Evolutionary conservation across 2,888 invertebrate species (phyloP), one percentile per base, ranked within the genome.

Genomic region (Morpho achilles): DNA sequence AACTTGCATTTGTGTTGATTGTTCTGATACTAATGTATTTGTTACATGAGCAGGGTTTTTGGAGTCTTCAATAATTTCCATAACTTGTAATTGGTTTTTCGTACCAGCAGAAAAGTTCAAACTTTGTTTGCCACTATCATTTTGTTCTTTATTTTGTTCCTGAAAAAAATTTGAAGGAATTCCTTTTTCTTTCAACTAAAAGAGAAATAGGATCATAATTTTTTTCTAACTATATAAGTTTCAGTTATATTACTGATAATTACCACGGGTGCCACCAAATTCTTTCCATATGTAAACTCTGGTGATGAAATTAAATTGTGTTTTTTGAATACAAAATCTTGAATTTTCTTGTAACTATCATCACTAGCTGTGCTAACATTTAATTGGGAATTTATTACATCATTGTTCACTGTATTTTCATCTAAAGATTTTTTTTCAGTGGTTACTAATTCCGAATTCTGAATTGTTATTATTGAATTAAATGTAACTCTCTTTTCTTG

Each of bases 221-320:
- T 32, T 32, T 32, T 32, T 32, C 32, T 32, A 32, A 5, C 32
- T 32, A 3, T 16, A 16, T 16, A 16, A 16, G 2, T 32, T 32
- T 32, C 3, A 32, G 5, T 32, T 32, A 32, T 32, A 32, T 5
- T 32, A 5, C 3, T 5, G 32, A n/a, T 45, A 47, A 22, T 23
- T 63, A 63, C 63, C 75, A 79, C 79, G 69, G 70, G 70, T 60
- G 70, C 69, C 53, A 73, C 59, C 3, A 67, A 60, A 53, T 81
- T 82, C 63, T 82, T 87, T 8, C 76, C 69, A 67, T 87, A 89
- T 10, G 80, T 76, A 74, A 88, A 88, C 65, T 81, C 76, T 5
- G 88, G 88, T 3, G 87, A 86, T 16, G 74, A 69, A 66, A 86
- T 80, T 51, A 89, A 72, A 59, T 87, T 80, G 61, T 82, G 82